phyloP scores from a whole-genome alignment of 2,797 vertebrate species.

The Chrysocyon brachyurus region DNA sequence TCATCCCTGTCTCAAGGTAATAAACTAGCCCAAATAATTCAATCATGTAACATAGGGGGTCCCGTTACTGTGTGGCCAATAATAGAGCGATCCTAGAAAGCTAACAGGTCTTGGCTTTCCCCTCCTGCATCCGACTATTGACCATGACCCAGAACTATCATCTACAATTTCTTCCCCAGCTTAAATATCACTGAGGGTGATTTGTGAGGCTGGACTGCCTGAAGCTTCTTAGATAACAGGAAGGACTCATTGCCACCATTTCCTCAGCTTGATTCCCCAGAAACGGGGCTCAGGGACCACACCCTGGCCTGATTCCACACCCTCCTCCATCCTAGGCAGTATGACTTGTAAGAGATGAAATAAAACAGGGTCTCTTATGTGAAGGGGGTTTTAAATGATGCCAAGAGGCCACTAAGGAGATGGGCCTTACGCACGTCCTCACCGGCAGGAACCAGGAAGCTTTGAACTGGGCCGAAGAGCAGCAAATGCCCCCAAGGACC shows the following conservation, averaged over 20 bases:
- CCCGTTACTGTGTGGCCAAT: background rate
- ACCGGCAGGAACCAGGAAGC: background rate
- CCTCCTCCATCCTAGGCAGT: fast-evolving
- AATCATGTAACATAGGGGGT: background rate
- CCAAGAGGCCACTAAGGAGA: background rate
- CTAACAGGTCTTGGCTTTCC: background rate
- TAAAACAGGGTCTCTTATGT: background rate
- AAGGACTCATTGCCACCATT: background rate
- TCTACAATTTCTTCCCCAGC: background rate
- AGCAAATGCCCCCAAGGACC: background rate
- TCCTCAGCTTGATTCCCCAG: background rate
- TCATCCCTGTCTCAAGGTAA: background rate
- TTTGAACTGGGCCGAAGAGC: background rate
- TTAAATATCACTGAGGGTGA: background rate
- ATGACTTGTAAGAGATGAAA: background rate
- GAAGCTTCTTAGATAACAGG: background rate
- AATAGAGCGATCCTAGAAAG: background rate
- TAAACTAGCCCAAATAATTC: background rate
- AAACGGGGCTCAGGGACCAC: fast-evolving
- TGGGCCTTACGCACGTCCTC: background rate
- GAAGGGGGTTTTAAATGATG: background rate
- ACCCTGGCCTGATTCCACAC: background rate
- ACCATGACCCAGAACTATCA: background rate
- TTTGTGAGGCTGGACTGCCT: background rate
- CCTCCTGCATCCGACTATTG: background rate